Evolutionary conservation across 2,888 invertebrate species (phyloP).

Genomic region (Chalcosyrphus nemorum): DNA sequence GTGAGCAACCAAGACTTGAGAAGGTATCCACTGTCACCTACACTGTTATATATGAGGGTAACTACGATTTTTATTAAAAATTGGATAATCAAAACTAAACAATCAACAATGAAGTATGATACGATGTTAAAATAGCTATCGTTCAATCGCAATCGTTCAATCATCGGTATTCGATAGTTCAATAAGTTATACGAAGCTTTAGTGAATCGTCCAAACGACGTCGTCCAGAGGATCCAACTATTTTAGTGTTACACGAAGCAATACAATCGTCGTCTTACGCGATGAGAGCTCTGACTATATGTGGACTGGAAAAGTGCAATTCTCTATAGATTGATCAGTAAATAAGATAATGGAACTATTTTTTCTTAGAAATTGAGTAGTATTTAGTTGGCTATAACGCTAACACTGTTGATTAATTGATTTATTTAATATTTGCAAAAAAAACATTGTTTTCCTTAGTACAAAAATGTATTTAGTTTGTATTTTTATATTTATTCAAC

Average conservation of each 20-base stretch:
- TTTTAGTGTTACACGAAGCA: slow-evolving; percentile 5
- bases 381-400: too few species aligned
- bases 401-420: too few species aligned
- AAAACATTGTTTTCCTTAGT: too few species aligned
- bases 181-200: neutral
- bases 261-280: slow-evolving; percentile 10
- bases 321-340: too few species aligned
- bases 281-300: too few species aligned
- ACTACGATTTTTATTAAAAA: neutral
- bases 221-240: neutral
- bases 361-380: too few species aligned
- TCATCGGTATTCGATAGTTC: neutral
- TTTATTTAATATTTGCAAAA: neutral
- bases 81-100: neutral
- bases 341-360: too few species aligned
- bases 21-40: slow-evolving; percentile 4
- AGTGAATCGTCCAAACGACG: neutral
- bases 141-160: neutral
- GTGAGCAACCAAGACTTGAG: slow-evolving; percentile 1
- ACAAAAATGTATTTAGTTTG: too few species aligned
- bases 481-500: too few species aligned
- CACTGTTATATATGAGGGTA: neutral
- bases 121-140: neutral
- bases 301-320: too few species aligned
- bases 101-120: neutral